These are phyloP conservation scores for Ophioninae sp. DNA, from an alignment of 2,888 invertebrate genomes.

Conservation along the genomic window DNA sequence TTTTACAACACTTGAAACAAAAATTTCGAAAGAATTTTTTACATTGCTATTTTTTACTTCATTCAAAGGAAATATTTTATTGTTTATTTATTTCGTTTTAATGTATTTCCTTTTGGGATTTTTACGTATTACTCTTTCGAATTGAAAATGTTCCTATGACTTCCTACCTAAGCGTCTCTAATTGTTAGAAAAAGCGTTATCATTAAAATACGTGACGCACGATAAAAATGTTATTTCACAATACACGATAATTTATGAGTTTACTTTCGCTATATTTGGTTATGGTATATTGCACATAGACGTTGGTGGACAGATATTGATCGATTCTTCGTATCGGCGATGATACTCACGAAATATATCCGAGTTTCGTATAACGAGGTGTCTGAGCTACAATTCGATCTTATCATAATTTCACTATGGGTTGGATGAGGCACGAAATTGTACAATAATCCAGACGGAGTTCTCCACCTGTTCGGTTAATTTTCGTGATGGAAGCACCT, in stretches of 20 bases:
- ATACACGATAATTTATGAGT: neutral
- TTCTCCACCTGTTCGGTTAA: conserved; percentile 28
- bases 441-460: conserved; percentile 32
- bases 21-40: too few species aligned
- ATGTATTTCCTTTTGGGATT: too few species aligned
- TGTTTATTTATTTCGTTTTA: too few species aligned
- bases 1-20: too few species aligned
- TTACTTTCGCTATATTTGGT: neutral
- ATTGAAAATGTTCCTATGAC: too few species aligned
- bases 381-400: conserved; percentile 1
- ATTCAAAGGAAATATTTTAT: too few species aligned
- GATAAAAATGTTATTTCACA: too few species aligned
- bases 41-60: too few species aligned
- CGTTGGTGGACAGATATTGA: conserved; percentile 2
- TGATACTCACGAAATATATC: neutral
- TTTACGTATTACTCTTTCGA: too few species aligned
- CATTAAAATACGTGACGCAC: neutral
- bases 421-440: conserved; percentile 10
- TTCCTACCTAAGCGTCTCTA: too few species aligned
- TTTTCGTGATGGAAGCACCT: neutral
- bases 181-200: neutral
- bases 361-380: conserved; percentile 4
- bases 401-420: conserved; percentile 5
- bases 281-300: neutral
- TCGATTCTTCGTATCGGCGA: neutral